Percentiles rank a stretch among this genome's conserved stretches.
phyloP scores from a whole-genome alignment of 1,140 invertebrate genomes.

The Anastrepha obliqua region DNA sequence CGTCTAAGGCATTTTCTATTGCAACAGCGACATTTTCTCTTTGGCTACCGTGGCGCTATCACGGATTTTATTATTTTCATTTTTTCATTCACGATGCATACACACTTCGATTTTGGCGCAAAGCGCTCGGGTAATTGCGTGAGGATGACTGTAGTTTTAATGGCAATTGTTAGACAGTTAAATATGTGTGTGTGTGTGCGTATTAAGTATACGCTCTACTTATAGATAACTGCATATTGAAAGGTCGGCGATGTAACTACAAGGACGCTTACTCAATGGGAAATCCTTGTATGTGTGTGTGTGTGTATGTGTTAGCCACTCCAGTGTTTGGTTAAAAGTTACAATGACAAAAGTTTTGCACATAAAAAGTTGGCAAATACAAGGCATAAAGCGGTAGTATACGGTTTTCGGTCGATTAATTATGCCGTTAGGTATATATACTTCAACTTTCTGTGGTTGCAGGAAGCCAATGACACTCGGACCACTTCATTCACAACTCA shows the following conservation, averaged over 20 bases:
- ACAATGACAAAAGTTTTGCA: constrained; percentile 9
- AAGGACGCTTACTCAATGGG: no score
- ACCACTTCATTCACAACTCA: neutral
- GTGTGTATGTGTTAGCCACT: neutral
- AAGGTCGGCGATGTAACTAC: neutral
- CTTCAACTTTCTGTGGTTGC: neutral
- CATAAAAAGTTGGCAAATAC: constrained; percentile 14
- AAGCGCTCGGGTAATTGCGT: constrained; percentile 13
- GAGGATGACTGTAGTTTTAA: constrained; percentile 35
- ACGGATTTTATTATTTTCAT: neutral
- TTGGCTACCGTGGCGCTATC: constrained; percentile 12
- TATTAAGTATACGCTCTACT: neutral
- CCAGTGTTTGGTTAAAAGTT: constrained; percentile 14
- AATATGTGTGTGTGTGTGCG: neutral
- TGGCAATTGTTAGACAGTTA: constrained; percentile 24
- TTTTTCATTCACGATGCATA: neutral
- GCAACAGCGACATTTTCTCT: constrained; percentile 32
- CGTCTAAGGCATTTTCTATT: constrained; percentile 29
- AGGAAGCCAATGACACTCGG: neutral
- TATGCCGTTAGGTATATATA: neutral
- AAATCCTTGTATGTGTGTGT: neutral
- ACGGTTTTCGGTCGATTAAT: constrained; percentile 33
- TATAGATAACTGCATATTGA: neutral
- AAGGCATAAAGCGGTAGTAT: neutral
- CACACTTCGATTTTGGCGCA: constrained; percentile 34